Evolutionary conservation across 2,797 vertebrate species (phyloP).

Genomic region (Echiichthys vipera): DNA sequence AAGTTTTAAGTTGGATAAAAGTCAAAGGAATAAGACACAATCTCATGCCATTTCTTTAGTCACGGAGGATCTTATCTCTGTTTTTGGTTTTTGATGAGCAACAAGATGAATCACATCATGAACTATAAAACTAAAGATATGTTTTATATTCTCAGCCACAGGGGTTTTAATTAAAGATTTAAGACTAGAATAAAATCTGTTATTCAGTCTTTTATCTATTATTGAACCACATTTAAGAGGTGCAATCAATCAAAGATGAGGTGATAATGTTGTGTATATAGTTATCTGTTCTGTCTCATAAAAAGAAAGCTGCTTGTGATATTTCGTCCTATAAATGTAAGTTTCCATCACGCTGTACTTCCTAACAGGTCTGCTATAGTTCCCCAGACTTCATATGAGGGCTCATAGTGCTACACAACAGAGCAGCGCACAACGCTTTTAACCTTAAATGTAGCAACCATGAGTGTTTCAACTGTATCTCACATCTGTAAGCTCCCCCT

Average conservation of each 20-base stretch:
- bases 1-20: background rate
- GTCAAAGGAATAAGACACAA: background rate
- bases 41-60: background rate
- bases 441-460: background rate
- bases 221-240: background rate
- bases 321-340: conserved; percentile 16
- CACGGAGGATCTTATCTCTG: background rate
- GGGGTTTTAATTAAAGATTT: background rate
- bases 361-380: background rate
- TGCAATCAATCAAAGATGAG: background rate
- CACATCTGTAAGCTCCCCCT: background rate
- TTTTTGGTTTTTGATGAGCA: background rate
- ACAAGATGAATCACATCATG: background rate
- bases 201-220: background rate
- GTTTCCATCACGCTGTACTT: background rate
- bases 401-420: background rate
- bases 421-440: background rate
- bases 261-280: background rate
- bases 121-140: background rate
- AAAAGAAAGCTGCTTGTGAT: conserved; percentile 8
- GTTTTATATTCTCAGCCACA: background rate
- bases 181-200: background rate
- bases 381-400: background rate
- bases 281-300: background rate
- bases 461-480: conserved; percentile 9